Evolutionary conservation across 1,140 invertebrate species (phyloP).

Genomic region (Nephila pilipes): DNA sequence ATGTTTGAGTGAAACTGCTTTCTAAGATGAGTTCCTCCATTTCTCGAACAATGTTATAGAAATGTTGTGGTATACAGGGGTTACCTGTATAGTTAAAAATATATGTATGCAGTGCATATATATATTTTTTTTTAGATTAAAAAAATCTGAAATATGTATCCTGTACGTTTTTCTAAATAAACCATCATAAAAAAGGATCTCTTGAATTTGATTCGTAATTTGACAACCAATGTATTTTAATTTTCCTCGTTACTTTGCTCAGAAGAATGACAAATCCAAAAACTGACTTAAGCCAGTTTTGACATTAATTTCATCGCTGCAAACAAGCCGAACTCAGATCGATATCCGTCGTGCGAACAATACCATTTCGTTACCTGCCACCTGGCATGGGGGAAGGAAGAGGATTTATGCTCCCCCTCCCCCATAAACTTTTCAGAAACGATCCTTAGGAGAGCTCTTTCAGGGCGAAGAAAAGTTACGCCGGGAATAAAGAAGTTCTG

Average conservation of each 20-base stretch:
- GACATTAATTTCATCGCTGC: not conserved
- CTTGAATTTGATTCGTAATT: not conserved
- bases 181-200: not conserved
- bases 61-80: too few relatives aligned
- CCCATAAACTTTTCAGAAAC: slow-evolving; percentile 4
- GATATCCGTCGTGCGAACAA: not conserved
- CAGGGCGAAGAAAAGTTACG: not conserved
- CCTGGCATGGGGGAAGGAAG: not conserved
- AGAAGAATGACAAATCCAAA: not conserved
- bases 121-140: too few relatives aligned
- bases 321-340: not conserved
- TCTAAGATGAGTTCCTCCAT: not conserved
- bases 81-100: too few relatives aligned
- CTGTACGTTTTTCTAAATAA: not conserved
- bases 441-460: slow-evolving; percentile 10
- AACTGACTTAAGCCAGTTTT: not conserved
- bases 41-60: not conserved
- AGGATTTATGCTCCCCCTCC: not conserved
- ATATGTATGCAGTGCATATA: too few relatives aligned
- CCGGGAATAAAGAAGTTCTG: not conserved
- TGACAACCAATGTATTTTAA: not conserved
- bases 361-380: slow-evolving; percentile 21
- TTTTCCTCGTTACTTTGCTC: not conserved
- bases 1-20: too few relatives aligned
- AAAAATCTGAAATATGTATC: too few relatives aligned